Evolutionary conservation across 2,113 vertebrate genomes (phyloP).

Genomic region (Aphyosemion australe): DNA sequence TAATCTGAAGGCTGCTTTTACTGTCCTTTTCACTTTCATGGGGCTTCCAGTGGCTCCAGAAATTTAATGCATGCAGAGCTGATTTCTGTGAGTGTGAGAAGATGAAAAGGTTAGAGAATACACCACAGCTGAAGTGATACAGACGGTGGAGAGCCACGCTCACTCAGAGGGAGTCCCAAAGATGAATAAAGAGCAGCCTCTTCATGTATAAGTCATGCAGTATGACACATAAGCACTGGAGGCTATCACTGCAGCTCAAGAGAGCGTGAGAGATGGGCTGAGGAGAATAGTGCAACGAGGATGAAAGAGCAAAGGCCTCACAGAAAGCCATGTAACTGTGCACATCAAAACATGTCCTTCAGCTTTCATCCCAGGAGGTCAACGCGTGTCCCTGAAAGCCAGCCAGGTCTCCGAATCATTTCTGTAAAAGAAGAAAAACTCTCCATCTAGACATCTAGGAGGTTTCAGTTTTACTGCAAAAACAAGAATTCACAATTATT

Average conservation of each 20-base stretch:
- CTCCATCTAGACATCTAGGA: too few species aligned
- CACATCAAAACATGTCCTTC: slow-evolving; percentile 59
- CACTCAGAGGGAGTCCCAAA: slow-evolving; percentile 44
- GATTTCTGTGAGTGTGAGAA: slow-evolving; percentile 22
- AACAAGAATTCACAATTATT: too few species aligned
- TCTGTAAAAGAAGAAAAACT: too few species aligned
- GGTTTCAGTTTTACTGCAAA: too few species aligned
- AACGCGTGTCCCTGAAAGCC: slow-evolving; percentile 31
- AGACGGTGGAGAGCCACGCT: slow-evolving; percentile 27
- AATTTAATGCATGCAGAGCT: slow-evolving; percentile 15
- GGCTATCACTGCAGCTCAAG: slow-evolving; percentile 45
- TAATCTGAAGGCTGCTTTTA: slow-evolving; percentile 13
- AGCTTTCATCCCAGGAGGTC: slow-evolving; percentile 53
- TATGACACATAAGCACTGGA: slow-evolving; percentile 62
- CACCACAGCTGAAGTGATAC: slow-evolving; percentile 39
- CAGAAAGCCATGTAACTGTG: slow-evolving; percentile 48
- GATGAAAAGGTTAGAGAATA: slow-evolving; percentile 53
- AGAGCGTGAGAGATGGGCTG: slow-evolving; percentile 40
- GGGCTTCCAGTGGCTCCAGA: slow-evolving; percentile 10
- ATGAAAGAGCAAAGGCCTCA: slow-evolving; percentile 56
- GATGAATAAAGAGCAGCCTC: slow-evolving; percentile 67
- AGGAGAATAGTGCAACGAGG: slow-evolving; percentile 38
- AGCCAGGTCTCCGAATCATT: slow-evolving; percentile 25
- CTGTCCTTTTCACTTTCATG: slow-evolving; percentile 21
- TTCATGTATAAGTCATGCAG: slow-evolving; percentile 71